Evolutionary conservation across 1,140 invertebrate genomes (phyloP).

Genomic region (Atopsyche davidsoni): DNA sequence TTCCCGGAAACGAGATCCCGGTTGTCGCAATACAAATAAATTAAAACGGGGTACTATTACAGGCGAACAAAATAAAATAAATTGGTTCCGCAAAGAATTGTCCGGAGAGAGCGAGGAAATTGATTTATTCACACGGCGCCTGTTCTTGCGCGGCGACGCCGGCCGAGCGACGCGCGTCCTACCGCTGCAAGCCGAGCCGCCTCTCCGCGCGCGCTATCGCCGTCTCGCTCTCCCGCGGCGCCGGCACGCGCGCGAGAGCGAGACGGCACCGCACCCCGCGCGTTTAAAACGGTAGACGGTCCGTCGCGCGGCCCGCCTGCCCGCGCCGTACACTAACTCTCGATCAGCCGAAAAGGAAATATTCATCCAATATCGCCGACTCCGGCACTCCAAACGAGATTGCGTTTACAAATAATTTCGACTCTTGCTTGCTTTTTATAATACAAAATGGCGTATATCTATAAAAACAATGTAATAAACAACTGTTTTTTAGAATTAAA

Average conservation of each 20-base stretch:
- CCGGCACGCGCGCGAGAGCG: not conserved
- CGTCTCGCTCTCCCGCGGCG: too few relatives aligned
- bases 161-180: not conserved
- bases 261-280: not conserved
- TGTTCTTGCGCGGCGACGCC: not conserved
- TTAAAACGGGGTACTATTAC: too few relatives aligned
- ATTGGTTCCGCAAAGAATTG: constrained; percentile 17
- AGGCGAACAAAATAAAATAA: constrained; percentile 19
- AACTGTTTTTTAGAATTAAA: too few relatives aligned
- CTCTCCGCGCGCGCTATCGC: not conserved
- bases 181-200: not conserved
- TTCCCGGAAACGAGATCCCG: too few relatives aligned
- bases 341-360: constrained; percentile 22
- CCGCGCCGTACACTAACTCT: constrained; percentile 22
- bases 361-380: constrained; percentile 18
- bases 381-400: too few relatives aligned
- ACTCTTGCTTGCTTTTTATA: too few relatives aligned
- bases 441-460: too few relatives aligned
- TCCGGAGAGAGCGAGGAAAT: constrained; percentile 18
- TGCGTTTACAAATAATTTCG: too few relatives aligned
- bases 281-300: constrained; percentile 6
- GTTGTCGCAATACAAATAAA: too few relatives aligned
- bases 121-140: constrained; percentile 23
- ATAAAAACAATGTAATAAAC: too few relatives aligned
- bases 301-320: not conserved